phyloP scores from a whole-genome alignment of 2,888 invertebrate genomes.

The Idaea dimidiata region DNA sequence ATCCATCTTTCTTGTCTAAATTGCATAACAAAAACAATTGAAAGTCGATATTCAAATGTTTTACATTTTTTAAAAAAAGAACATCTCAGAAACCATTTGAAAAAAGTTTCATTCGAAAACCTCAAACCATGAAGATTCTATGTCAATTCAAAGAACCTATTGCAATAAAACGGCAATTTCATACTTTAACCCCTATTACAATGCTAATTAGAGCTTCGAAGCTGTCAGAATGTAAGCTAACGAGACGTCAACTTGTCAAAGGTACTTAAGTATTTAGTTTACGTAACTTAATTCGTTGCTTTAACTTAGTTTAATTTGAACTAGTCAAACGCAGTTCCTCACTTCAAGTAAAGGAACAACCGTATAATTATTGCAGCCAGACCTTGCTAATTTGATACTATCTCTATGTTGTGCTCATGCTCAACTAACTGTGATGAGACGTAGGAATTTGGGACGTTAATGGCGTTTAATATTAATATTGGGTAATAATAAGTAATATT shows the following conservation, averaged over 20 bases:
- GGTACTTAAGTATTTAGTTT: slow-evolving; percentile 39
- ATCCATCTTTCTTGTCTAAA: too few species aligned
- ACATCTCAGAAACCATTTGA: too few species aligned
- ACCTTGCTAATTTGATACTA: slow-evolving; percentile 66
- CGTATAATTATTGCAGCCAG: slow-evolving; percentile 69
- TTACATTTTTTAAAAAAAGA: too few species aligned
- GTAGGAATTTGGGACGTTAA: slow-evolving; percentile 29
- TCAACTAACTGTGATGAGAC: slow-evolving; percentile 41
- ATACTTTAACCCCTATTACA: not conserved
- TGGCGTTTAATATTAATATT: not conserved
- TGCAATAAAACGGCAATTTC: too few species aligned
- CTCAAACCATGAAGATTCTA: too few species aligned
- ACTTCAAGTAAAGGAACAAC: slow-evolving; percentile 36
- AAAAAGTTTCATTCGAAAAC: too few species aligned
- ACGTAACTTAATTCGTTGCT: slow-evolving; percentile 59
- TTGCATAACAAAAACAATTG: too few species aligned
- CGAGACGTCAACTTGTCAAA: slow-evolving; percentile 37
- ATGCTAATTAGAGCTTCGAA: slow-evolving; percentile 4
- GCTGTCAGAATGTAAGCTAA: slow-evolving; percentile 19
- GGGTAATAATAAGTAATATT: not conserved
- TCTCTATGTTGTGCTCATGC: slow-evolving; percentile 54
- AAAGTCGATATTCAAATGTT: too few species aligned
- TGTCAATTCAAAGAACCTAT: too few species aligned
- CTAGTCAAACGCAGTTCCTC: slow-evolving; percentile 62
- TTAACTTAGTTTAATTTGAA: slow-evolving; percentile 68